Conservation (phyloP, 2,113 vertebrate species). For the Strigops habroptila region DNA sequence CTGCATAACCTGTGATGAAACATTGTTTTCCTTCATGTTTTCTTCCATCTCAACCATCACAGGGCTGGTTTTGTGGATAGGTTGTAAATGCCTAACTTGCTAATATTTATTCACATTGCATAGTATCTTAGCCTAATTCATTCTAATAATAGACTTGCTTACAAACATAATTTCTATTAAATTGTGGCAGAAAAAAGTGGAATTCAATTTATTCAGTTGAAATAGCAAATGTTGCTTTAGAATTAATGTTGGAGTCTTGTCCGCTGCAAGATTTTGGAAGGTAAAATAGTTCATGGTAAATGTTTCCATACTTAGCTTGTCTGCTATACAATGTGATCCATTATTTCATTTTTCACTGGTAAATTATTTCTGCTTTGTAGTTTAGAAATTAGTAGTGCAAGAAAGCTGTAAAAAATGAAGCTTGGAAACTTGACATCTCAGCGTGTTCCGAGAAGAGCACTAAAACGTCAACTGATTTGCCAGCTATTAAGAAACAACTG, state of each 20-base stretch:
- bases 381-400: slow-evolving; percentile 24
- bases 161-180: not conserved
- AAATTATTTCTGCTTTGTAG: slow-evolving; percentile 33
- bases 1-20: not conserved
- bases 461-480: slow-evolving; percentile 19
- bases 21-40: not conserved
- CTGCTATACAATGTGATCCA: not conserved
- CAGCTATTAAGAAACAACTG: slow-evolving; percentile 1
- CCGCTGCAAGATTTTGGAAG: not conserved
- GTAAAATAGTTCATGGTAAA: not conserved
- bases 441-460: not conserved
- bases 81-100: not conserved
- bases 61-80: not conserved
- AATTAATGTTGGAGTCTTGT: not conserved
- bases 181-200: not conserved
- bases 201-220: not conserved
- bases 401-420: not conserved
- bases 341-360: not conserved
- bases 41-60: not conserved
- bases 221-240: not conserved
- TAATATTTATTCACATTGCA: rapidly evolving
- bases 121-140: not conserved
- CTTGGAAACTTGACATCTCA: not conserved
- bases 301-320: not conserved
- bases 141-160: not conserved